Evolutionary conservation across 2,113 vertebrate species (phyloP).

Genomic region (Vombatus ursinus): DNA sequence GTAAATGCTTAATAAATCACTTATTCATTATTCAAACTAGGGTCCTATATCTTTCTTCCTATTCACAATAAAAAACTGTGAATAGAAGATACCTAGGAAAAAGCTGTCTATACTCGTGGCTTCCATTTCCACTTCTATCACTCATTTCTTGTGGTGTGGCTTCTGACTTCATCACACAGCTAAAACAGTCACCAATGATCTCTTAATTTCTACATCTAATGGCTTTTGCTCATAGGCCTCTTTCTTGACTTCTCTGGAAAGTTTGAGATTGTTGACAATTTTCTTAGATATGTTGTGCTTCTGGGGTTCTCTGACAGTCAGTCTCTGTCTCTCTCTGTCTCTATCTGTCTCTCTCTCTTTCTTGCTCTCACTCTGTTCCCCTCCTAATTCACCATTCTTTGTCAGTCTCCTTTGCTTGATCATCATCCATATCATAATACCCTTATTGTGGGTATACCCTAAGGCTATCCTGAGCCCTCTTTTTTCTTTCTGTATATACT

Average conservation of each 20-base stretch:
- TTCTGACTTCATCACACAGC: neutral
- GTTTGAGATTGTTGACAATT: neutral
- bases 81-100: neutral
- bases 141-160: neutral
- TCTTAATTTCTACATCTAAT: neutral
- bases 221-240: neutral
- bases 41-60: neutral
- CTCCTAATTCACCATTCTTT: too few species aligned
- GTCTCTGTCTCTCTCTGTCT: neutral
- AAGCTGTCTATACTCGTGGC: neutral
- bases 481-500: too few species aligned
- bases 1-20: neutral
- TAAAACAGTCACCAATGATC: neutral
- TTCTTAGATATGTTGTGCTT: neutral
- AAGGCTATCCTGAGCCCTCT: too few species aligned
- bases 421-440: too few species aligned
- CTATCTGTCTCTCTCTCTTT: too few species aligned
- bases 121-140: neutral
- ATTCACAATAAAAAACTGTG: neutral
- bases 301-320: neutral
- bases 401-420: too few species aligned
- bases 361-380: too few species aligned
- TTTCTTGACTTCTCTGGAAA: neutral
- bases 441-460: too few species aligned
- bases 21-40: neutral